A percentile compares a stretch with the other conserved stretches of the same genome.
Evolutionary conservation across 2,888 invertebrate genomes (phyloP).

Genomic region (Mycogona germanica): DNA sequence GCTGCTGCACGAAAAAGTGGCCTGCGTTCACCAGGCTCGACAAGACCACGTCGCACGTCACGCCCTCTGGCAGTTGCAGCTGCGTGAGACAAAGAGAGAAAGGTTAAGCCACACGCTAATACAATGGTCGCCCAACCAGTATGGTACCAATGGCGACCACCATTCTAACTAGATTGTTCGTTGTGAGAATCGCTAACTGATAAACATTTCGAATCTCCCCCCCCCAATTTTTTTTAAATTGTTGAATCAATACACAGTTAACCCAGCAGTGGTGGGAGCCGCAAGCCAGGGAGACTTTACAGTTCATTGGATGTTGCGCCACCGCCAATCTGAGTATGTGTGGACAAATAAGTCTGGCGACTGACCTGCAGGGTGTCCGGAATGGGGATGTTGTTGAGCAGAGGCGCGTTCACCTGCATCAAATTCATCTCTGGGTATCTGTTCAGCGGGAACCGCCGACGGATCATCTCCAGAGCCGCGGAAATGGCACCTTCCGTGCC

Average conservation of each 20-base stretch:
- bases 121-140: too few species aligned
- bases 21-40: constrained; percentile 74
- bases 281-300: too few species aligned
- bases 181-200: too few species aligned
- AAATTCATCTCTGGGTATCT: constrained; percentile 68
- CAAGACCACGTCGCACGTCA: constrained; percentile 84
- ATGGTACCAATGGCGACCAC: too few species aligned
- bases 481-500: constrained; percentile 66
- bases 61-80: constrained; percentile 77
- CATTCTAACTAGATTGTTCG: too few species aligned
- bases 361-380: constrained; percentile 46
- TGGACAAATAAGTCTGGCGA: too few species aligned
- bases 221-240: too few species aligned
- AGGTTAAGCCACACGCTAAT: constrained; percentile 27
- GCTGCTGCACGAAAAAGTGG: constrained; percentile 90
- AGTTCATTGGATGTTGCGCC: too few species aligned
- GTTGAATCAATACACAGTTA: too few species aligned
- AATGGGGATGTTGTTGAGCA: constrained; percentile 36
- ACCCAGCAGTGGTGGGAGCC: too few species aligned
- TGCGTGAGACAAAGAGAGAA: constrained; percentile 32
- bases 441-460: constrained; percentile 68
- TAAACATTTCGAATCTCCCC: too few species aligned
- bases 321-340: too few species aligned
- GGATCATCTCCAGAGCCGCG: constrained; percentile 67
- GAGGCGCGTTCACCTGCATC: constrained; percentile 40